These are phyloP conservation scores for Notodonta ziczac DNA, from an alignment of 2,888 invertebrate genomes.

Conservation along the genomic window DNA sequence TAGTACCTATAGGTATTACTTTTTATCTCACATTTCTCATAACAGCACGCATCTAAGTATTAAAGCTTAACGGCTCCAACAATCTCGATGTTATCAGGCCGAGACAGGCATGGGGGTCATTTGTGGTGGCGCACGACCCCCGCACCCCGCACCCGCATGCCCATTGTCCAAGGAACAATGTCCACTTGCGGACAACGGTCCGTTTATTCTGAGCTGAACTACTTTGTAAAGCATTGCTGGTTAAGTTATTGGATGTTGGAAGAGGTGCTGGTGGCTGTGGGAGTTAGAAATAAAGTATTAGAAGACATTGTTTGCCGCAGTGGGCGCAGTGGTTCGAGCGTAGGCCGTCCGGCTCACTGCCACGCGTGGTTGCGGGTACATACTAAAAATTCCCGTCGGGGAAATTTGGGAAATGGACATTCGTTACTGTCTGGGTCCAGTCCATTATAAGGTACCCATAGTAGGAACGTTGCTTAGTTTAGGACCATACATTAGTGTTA, in stretches of 20 bases:
- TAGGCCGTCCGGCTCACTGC: too few species aligned
- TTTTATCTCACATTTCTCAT: conserved; percentile 5
- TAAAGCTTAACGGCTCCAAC: conserved; percentile 62
- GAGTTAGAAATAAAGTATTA: not conserved
- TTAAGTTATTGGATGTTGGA: not conserved
- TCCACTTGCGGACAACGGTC: conserved; percentile 52
- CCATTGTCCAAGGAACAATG: conserved; percentile 69
- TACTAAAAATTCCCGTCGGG: too few species aligned
- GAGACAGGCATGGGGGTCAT: conserved; percentile 66
- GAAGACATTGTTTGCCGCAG: too few species aligned
- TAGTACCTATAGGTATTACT: not conserved
- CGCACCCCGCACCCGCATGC: conserved; percentile 58
- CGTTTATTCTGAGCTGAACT: conserved; percentile 40
- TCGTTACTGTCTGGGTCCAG: too few species aligned
- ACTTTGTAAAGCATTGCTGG: conserved; percentile 33
- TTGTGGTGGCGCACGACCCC: conserved; percentile 59
- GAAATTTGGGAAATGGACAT: too few species aligned
- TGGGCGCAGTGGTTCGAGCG: too few species aligned
- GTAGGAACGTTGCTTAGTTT: too few species aligned
- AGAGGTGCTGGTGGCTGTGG: not conserved
- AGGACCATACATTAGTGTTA: too few species aligned
- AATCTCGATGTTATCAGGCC: conserved; percentile 64
- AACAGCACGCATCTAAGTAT: conserved; percentile 42
- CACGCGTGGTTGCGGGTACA: too few species aligned
- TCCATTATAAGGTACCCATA: too few species aligned